Evolutionary conservation across 2,888 invertebrate species (phyloP).

Genomic region (Thalpophila matura): DNA sequence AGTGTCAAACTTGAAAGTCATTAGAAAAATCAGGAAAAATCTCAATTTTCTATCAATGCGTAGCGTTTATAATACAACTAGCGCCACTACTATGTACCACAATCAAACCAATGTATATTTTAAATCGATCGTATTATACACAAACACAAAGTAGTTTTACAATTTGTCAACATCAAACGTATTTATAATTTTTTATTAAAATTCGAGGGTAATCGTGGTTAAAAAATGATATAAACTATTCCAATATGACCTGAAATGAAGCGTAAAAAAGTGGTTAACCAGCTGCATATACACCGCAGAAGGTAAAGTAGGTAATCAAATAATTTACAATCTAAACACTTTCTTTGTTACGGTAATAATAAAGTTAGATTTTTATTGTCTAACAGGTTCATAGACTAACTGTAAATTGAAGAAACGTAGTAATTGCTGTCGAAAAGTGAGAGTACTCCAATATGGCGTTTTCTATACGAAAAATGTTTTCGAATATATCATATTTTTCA

Average conservation of each 20-base stretch:
- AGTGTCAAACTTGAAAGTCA: slow-evolving; percentile 20
- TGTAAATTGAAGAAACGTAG: slow-evolving; percentile 34
- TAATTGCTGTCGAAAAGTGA: slow-evolving; percentile 21
- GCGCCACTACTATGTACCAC: slow-evolving; percentile 28
- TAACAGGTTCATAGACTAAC: slow-evolving; percentile 44
- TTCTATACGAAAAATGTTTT: slow-evolving; percentile 84
- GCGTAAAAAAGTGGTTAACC: slow-evolving; percentile 47
- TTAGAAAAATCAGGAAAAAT: neutral
- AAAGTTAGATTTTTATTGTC: slow-evolving; percentile 30
- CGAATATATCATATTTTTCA: slow-evolving; percentile 85
- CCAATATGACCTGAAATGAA: slow-evolving; percentile 72
- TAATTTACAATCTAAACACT: slow-evolving; percentile 10
- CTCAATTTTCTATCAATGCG: neutral
- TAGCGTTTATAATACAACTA: slow-evolving; percentile 15
- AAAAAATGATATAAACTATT: slow-evolving; percentile 43
- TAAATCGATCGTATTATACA: slow-evolving; percentile 21
- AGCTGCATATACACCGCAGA: slow-evolving; percentile 45
- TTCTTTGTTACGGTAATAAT: slow-evolving; percentile 53
- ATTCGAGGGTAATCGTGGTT: slow-evolving; percentile 72
- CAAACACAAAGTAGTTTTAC: slow-evolving; percentile 39
- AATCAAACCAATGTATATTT: neutral
- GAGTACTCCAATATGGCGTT: slow-evolving; percentile 80
- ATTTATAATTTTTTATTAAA: slow-evolving; percentile 44
- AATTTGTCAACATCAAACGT: slow-evolving; percentile 51
- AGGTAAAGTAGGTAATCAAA: slow-evolving; percentile 64